These are phyloP conservation scores for Galaxias olidus DNA, from an alignment of 2,797 vertebrate species.

Conservation along the genomic window DNA sequence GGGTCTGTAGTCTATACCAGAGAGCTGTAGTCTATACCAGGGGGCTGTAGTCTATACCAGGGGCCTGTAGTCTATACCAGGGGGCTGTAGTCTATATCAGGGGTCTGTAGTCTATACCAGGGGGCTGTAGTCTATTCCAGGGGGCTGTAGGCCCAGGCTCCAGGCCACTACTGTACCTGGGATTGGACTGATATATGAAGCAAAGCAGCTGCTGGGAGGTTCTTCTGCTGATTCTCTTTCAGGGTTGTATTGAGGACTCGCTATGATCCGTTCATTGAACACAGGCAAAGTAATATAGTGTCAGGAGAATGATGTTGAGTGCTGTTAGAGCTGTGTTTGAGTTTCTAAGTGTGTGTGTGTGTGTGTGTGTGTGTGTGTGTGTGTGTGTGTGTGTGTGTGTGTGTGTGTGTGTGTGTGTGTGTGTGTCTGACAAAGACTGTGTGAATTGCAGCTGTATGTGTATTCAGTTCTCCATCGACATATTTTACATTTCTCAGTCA, in stretches of 20 bases:
- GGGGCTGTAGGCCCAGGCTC: too few relatives aligned
- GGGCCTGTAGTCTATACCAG: too few relatives aligned
- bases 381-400: neutral
- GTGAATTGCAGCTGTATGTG: neutral
- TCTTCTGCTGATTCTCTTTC: slow-evolving; percentile 1
- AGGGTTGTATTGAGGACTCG: slow-evolving; percentile 10
- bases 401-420: neutral
- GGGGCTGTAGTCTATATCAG: too few relatives aligned
- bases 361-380: slow-evolving; percentile 13
- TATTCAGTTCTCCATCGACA: too few relatives aligned
- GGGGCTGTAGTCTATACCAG: too few relatives aligned
- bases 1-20: too few relatives aligned
- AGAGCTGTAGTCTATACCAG: too few relatives aligned
- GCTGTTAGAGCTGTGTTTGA: slow-evolving; percentile 16
- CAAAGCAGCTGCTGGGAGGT: slow-evolving; percentile 12
- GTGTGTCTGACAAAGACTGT: neutral
- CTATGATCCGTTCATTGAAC: slow-evolving; percentile 17
- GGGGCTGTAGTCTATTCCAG: too few relatives aligned
- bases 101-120: too few relatives aligned
- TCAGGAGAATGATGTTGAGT: slow-evolving; percentile 5
- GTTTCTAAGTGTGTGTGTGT: neutral
- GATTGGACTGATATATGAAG: neutral
- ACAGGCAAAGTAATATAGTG: neutral
- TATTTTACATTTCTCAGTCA: too few relatives aligned
- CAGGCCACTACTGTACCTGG: neutral